Percentiles rank a stretch among this genome's conserved stretches.
phyloP scores from a whole-genome alignment of 2,797 vertebrate species.

The Lates japonicus region DNA sequence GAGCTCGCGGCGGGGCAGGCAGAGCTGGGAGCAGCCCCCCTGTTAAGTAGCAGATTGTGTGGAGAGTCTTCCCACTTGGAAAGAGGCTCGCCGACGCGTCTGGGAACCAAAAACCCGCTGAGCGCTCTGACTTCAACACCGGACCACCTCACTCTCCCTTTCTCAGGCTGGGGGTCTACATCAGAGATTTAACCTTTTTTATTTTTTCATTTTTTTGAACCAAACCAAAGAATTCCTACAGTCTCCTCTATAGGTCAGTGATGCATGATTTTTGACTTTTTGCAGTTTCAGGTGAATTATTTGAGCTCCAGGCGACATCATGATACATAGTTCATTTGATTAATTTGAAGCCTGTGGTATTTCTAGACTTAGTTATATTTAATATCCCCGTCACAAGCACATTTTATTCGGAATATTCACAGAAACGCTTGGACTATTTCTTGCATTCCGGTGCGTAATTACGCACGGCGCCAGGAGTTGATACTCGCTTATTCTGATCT shows the following conservation, averaged over 20 bases:
- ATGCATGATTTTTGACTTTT: slow-evolving; percentile 36
- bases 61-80: slow-evolving; percentile 92
- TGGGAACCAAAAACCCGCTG: slow-evolving; percentile 74
- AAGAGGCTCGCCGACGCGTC: slow-evolving; percentile 82
- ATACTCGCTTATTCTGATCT: background rate
- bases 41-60: slow-evolving; percentile 93
- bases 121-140: slow-evolving; percentile 61
- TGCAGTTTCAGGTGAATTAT: background rate
- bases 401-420: background rate
- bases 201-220: slow-evolving; percentile 20
- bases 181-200: slow-evolving; percentile 58
- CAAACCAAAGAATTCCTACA: slow-evolving; percentile 24
- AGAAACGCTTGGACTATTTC: background rate
- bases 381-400: background rate
- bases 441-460: slow-evolving; percentile 63
- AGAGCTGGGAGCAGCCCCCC: slow-evolving; percentile 91
- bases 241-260: slow-evolving; percentile 66
- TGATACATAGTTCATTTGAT: background rate
- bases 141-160: slow-evolving; percentile 57
- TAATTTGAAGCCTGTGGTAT: background rate
- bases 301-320: background rate
- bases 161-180: slow-evolving; percentile 59
- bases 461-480: slow-evolving; percentile 43
- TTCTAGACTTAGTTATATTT: background rate
- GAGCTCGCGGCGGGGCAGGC: slow-evolving; percentile 85